Base-by-base conservation (phyloP, 2,888 invertebrate species). In the Trissolcus japonicus region DNA sequence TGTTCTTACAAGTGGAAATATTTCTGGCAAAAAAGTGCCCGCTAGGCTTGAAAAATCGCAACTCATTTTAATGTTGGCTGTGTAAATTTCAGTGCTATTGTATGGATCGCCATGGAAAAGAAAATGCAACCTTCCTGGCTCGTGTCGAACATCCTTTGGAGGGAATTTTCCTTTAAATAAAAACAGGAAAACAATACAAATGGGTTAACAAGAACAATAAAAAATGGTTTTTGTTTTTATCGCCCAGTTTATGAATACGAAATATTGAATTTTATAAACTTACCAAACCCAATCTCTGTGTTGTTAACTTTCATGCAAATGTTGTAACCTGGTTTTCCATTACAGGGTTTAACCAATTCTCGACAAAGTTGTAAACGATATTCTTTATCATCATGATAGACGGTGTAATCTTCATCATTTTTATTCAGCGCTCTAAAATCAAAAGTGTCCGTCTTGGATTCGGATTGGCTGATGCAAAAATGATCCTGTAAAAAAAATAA, bases 271-370 rank as follows among this genome's bases (percentile, higher is more conserved):
- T 35, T 35, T 7, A 35, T 35, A 1, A 35, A 35, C 61, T 79
- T 67, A 87, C 87, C 87, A 74, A 87, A 81, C 62, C 86, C 85
- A 51, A 76, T 83, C 61, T 86, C 84, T 51, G 63, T 55, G 3
- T 82, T 76, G 60, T 82, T 72, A 57, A 62, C 80, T 16, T 57
- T 67, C 14, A 87, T 63, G 74, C 87, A 88, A 69, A 86, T 79
- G 2, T 82, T 80, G 56, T 84, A 86, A 2, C 81, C 82, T 4
- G 66, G 66, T 14, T 63, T 69, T 3, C 77, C 81, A 41, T 86
- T 83, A 56, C 87, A 87, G 19, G 69, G 68, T 43, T 81, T 69
- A 13, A 71, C 72, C 14, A 87, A 73, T 1, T 82, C 79, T 4
- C 60, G 67, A 69, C 87, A 87, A 41, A 86, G 46, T 60, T 81